phyloP scores from a whole-genome alignment of 2,888 invertebrate genomes.

The Nemoura dubitans region DNA sequence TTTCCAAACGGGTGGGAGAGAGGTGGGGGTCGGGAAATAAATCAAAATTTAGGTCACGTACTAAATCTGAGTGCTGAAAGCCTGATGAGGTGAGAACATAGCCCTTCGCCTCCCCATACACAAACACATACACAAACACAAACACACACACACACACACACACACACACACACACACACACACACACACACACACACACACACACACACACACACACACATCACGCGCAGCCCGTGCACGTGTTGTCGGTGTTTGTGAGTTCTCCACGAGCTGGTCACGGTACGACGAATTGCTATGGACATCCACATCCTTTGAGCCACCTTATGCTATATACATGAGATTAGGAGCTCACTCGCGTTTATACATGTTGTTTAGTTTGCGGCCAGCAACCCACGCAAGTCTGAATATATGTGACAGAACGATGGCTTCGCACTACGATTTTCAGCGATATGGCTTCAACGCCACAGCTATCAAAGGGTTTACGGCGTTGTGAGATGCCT shows the following conservation, averaged over 20 bases:
- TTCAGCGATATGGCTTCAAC: not conserved
- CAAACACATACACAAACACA: too few species aligned
- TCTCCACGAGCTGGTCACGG: not conserved
- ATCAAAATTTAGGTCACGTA: not conserved
- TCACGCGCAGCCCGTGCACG: too few species aligned
- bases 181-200: too few species aligned
- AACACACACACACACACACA: too few species aligned
- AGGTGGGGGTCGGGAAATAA: not conserved
- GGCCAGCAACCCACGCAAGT: not conserved
- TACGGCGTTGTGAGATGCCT: not conserved
- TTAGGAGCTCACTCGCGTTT: not conserved
- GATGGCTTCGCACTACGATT: not conserved
- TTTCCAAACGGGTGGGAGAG: too few species aligned
- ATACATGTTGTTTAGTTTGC: not conserved
- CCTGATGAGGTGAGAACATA: not conserved
- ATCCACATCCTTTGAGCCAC: not conserved
- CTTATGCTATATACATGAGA: conserved; percentile 7
- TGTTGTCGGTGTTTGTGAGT: not conserved
- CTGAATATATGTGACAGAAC: not conserved
- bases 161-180: too few species aligned
- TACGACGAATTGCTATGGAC: not conserved
- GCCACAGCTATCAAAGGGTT: not conserved
- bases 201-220: too few species aligned
- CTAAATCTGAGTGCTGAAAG: not conserved
- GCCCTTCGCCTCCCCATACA: not conserved